Conservation (phyloP, 2,113 vertebrate species). For the Pleuronectes platessa region DNA sequence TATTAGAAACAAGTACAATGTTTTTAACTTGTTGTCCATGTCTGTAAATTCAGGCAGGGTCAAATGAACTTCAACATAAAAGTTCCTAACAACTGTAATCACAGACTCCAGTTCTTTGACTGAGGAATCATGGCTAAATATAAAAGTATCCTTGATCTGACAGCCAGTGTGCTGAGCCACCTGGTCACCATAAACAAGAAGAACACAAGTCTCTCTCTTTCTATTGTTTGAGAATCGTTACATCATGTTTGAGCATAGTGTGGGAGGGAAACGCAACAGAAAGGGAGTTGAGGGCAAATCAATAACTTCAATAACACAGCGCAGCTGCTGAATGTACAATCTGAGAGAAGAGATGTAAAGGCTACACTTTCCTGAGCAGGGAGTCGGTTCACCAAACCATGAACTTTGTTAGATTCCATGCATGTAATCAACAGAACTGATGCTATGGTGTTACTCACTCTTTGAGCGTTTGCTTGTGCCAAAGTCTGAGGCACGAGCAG, state of each 20-base stretch:
- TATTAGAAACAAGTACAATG: too few relatives aligned
- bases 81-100: not conserved
- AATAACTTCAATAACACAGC: conserved; percentile 37
- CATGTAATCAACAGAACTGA: not conserved
- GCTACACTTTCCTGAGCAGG: not conserved
- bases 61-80: not conserved
- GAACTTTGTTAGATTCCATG: not conserved
- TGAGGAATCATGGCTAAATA: conserved; percentile 6
- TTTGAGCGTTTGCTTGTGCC: too few relatives aligned
- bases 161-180: conserved; percentile 13
- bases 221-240: conserved; percentile 47
- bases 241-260: conserved; percentile 47
- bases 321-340: conserved; percentile 17
- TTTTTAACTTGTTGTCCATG: too few relatives aligned
- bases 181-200: conserved; percentile 18
- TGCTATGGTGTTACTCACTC: not conserved
- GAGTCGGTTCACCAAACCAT: conserved; percentile 10
- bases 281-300: conserved; percentile 43
- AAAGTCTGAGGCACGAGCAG: too few relatives aligned
- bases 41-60: too few relatives aligned
- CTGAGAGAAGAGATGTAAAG: conserved; percentile 20
- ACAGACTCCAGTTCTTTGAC: not conserved
- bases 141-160: not conserved
- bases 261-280: conserved; percentile 44
- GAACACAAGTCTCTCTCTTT: conserved; percentile 5